Evolutionary conservation across 2,888 invertebrate species (phyloP), one percentile per base, ranked within the genome.

Genomic region (Caenorhabditis sp.): DNA sequence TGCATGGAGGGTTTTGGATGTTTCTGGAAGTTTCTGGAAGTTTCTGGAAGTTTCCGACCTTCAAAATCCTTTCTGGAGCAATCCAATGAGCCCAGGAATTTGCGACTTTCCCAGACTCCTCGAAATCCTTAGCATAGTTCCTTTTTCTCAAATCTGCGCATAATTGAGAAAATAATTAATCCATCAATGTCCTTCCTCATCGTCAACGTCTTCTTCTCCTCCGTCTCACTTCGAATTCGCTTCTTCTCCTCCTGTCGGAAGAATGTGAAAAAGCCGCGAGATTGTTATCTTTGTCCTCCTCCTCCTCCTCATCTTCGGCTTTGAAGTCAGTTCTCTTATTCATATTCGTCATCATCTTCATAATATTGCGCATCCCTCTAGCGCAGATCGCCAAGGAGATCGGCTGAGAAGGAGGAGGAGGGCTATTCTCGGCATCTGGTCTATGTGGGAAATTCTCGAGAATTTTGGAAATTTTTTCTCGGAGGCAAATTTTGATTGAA

Each of bases 111-210:
- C 51, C 51, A 16, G n/a, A 51, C 8, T 22, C 51, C 51, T 19
- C 51, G 4, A 35, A 35, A 35, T 35, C 31, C 31, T 4, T 35
- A n/a, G n/a, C n/a, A n/a, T n/a, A n/a, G n/a, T n/a, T n/a, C n/a
- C n/a, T n/a, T n/a, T n/a, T n/a, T n/a, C n/a, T n/a, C n/a, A n/a
- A n/a, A n/a, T 35, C 31, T 35, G n/a, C 47, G 31, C 59, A 59
- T 38, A 59, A 38, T 59, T 59, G 38, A 59, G 8, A 59, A 75
- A 66, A 58, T 76, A 68, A 76, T 76, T 68, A 68, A 76, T 76
- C 68, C 76, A 68, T 76, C 76, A 58, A 49, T 59, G 66, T 76
- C 75, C 66, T 66, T 76, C 63, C 44, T 58, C 24, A 1, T 22
- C 2, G 26, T 16, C n/a, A 19, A 47, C 47, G 47, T 47, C 47